These are phyloP conservation scores for Cyaniris semiargus DNA, from an alignment of 2,888 invertebrate species.

Conservation along the genomic window DNA sequence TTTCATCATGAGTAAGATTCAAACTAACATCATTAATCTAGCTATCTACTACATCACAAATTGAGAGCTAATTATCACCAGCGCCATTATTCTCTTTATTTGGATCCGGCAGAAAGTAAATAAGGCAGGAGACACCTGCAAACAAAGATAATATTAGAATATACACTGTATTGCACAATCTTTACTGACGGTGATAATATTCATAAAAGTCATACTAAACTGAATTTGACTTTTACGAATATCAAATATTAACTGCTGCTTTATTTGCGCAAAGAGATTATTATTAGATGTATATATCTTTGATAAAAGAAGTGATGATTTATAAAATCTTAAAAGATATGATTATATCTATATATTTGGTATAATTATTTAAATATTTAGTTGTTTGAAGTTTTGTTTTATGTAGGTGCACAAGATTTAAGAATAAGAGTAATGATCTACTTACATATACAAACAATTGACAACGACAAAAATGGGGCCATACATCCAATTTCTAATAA, in stretches of 20 bases:
- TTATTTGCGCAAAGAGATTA: too few species aligned
- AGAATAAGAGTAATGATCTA: slow-evolving; percentile 34
- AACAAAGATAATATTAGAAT: slow-evolving; percentile 36
- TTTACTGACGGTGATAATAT: not conserved
- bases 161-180: not conserved
- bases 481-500: slow-evolving; percentile 54
- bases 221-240: not conserved
- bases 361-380: too few species aligned
- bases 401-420: too few species aligned
- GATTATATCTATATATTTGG: too few species aligned
- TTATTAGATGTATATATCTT: too few species aligned
- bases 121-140: slow-evolving; percentile 52
- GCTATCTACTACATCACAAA: not conserved
- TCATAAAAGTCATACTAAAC: not conserved
- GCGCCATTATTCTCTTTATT: slow-evolving; percentile 48
- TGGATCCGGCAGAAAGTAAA: slow-evolving; percentile 54
- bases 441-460: slow-evolving; percentile 51
- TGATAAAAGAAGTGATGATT: too few species aligned
- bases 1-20: not conserved
- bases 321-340: too few species aligned
- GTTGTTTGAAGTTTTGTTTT: too few species aligned
- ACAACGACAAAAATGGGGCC: slow-evolving; percentile 53
- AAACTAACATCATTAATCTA: not conserved
- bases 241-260: too few species aligned
- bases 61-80: slow-evolving; percentile 49